phyloP scores from a whole-genome alignment of 2,888 invertebrate genomes.

The Drosophila macrospina region DNA sequence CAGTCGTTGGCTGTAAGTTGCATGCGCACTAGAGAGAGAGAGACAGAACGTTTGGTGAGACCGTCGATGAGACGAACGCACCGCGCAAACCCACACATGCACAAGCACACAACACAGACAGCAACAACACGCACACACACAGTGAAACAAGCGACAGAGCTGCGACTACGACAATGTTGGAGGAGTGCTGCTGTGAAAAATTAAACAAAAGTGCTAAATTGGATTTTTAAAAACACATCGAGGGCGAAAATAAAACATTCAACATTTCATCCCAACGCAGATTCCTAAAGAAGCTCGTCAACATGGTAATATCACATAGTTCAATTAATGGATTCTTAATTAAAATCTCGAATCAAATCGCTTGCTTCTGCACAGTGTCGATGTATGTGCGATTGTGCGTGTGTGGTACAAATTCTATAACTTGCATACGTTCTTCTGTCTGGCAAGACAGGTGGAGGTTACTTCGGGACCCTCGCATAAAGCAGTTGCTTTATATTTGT shows the following conservation, averaged over 20 bases:
- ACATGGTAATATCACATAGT: conserved; percentile 63
- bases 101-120: conserved; percentile 31
- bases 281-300: conserved; percentile 69
- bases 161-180: conserved; percentile 73
- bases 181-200: conserved; percentile 67
- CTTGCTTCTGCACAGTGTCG: conserved; percentile 33
- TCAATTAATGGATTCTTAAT: conserved; percentile 20
- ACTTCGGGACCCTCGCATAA: conserved; percentile 17
- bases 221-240: conserved; percentile 34
- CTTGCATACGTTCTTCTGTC: conserved; percentile 35
- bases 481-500: conserved; percentile 17
- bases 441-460: conserved; percentile 37
- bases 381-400: conserved; percentile 25
- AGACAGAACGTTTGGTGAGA: conserved; percentile 69
- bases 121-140: conserved; percentile 25
- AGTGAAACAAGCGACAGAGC: conserved; percentile 41
- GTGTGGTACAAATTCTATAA: conserved; percentile 56
- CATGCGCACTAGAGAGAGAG: conserved; percentile 50
- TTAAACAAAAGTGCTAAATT: conserved; percentile 64
- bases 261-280: conserved; percentile 72
- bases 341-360: conserved; percentile 38
- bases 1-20: conserved; percentile 46
- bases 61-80: conserved; percentile 68
- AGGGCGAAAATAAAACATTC: conserved; percentile 51
- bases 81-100: conserved; percentile 56